Evolutionary conservation across 2,797 vertebrate genomes (phyloP), one percentile per base, ranked within the genome.

Genomic region (Dermochelys coriacea): DNA sequence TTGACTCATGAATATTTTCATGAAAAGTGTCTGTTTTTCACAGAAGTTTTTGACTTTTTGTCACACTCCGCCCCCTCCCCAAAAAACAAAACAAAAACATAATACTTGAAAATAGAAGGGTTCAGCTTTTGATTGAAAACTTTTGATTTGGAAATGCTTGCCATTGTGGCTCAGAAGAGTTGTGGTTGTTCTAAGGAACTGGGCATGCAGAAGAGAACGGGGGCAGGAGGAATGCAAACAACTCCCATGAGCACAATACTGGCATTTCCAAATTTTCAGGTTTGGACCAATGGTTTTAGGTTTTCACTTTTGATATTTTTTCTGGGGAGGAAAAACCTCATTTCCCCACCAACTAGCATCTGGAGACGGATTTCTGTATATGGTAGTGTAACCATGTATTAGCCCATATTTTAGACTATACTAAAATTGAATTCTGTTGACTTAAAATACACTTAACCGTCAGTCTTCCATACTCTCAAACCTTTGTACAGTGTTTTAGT

Each of bases 121-220:
- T 94, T 94, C 59, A 87, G 52, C 3, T 41, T 82, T 96, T 89
- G 82, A 87, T 64, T 96, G 59, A 83, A 95, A 93, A 84, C 23
- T 45, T 96, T 94, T 96, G 86, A 93, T 96, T 94, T 89, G 91
- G 93, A 97, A 96, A 86, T 61, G 90, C 82, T 52, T 97, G 91
- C 86, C 93, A 93, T 94, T 92, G 84, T 88, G 64, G 82, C 75
- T 97, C 85, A 89, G 74, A 86, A 91, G 31, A 83, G 87, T 41
- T 96, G 79, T 84, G 87, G 93, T 96, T 11, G 45, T 86, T 21
- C 91, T 83, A 82, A 97, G 89, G 79, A 88, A 71, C 31, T 55
- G 84, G 27, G 12, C 80, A 94, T 90, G 93, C 68, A 82, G 95
- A 93, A 92, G 87, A 77, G 14, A 77, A 29, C 2, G 2, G 4